A percentile compares a stretch with the other conserved stretches of the same genome.
These are phyloP conservation scores for Oncorhynchus nerka DNA, from an alignment of 2,113 vertebrate species.

Conservation along the genomic window DNA sequence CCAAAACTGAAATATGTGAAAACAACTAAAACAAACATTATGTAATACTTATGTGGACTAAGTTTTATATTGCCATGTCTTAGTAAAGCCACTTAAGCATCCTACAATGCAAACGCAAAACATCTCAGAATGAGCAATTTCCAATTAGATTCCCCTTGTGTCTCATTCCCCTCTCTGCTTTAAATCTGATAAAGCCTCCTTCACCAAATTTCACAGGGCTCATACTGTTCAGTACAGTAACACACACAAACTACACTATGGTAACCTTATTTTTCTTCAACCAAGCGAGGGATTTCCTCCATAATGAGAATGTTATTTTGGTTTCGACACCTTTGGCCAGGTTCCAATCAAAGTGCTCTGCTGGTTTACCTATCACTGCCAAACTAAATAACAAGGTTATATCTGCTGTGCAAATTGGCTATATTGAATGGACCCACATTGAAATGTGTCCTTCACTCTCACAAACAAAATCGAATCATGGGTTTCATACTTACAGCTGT, in stretches of 20 bases:
- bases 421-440: constrained; percentile 23
- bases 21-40: too few species aligned
- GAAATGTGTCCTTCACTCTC: constrained; percentile 17
- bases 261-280: too few species aligned
- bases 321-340: neutral
- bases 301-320: neutral
- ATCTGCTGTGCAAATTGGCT: constrained; percentile 35
- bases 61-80: constrained; percentile 17
- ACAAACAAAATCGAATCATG: constrained; percentile 35
- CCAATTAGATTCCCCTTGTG: constrained; percentile 47
- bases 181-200: constrained; percentile 49
- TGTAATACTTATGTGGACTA: constrained; percentile 17
- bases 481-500: neutral
- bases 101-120: constrained; percentile 26
- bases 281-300: too few species aligned
- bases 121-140: constrained; percentile 34
- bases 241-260: too few species aligned
- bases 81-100: constrained; percentile 30
- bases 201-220: too few species aligned
- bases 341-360: constrained; percentile 4
- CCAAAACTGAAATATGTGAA: too few species aligned
- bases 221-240: too few species aligned
- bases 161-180: constrained; percentile 31
- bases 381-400: constrained; percentile 31
- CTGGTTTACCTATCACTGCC: constrained; percentile 19